Conservation (phyloP, 2,797 vertebrate genomes). For the Danio tinwini region DNA sequence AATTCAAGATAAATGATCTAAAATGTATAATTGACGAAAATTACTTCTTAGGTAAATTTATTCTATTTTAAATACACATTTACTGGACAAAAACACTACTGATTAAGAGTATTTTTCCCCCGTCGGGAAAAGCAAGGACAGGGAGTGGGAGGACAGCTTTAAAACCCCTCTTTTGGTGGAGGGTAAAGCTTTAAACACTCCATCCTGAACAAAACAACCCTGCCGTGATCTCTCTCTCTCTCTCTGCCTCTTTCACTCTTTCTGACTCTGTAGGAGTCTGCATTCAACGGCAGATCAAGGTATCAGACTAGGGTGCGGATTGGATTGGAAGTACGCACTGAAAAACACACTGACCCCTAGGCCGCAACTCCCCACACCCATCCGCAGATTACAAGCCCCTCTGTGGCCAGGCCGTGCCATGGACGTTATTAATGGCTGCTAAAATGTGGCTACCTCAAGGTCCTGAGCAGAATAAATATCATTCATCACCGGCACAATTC, state of each 20-base stretch:
- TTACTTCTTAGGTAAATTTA: too few species aligned
- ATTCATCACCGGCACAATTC: conserved; percentile 61
- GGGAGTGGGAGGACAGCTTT: conserved; percentile 80
- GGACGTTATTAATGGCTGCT: conserved; percentile 59
- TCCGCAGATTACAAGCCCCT: conserved; percentile 52
- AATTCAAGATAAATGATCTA: too few species aligned
- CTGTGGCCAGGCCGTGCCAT: conserved; percentile 48
- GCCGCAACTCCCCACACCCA: conserved; percentile 45
- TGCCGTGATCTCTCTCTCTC: conserved; percentile 34
- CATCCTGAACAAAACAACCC: conserved; percentile 49
- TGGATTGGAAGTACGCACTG: conserved; percentile 42
- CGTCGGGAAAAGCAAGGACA: not conserved
- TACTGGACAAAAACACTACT: too few species aligned
- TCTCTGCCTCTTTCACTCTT: conserved; percentile 32
- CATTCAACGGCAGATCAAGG: conserved; percentile 39
- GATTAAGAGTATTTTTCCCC: too few species aligned
- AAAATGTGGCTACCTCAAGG: conserved; percentile 66
- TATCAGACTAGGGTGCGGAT: conserved; percentile 51
- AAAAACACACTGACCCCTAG: conserved; percentile 24
- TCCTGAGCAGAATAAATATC: conserved; percentile 61
- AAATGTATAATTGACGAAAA: too few species aligned
- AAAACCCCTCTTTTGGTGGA: conserved; percentile 58
- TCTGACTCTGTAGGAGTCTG: conserved; percentile 51
- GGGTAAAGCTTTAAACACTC: conserved; percentile 43
- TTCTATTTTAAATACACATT: too few species aligned